Percentiles rank a stretch among this genome's conserved stretches.
Evolutionary conservation across 2,797 vertebrate species (phyloP).

Genomic region (Hipposideros larvatus): DNA sequence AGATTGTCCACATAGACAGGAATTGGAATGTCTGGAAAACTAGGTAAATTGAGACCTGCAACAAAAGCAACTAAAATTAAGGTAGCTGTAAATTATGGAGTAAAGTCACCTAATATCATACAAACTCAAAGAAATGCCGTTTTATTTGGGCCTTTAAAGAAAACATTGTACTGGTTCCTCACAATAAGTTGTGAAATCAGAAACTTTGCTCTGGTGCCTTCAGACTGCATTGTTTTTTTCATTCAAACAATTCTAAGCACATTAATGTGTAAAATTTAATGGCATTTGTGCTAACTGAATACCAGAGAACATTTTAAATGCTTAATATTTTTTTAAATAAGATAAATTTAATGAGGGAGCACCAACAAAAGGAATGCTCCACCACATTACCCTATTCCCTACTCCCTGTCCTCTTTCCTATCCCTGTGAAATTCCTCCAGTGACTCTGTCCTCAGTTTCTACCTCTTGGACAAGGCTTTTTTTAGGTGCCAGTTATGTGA

Average conservation of each 20-base stretch:
- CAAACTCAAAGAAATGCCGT: background rate
- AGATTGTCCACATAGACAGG: background rate
- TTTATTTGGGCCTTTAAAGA: background rate
- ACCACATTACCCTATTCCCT: background rate
- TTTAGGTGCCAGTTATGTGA: background rate
- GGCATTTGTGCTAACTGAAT: background rate
- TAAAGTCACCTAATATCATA: background rate
- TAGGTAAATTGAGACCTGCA: slow-evolving; percentile 33
- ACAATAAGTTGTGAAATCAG: background rate
- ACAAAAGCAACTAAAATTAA: slow-evolving; percentile 51
- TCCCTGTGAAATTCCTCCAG: background rate
- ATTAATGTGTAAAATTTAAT: background rate
- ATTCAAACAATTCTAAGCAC: background rate
- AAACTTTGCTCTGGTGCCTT: background rate
- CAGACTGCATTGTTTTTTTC: background rate
- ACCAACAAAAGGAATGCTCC: background rate
- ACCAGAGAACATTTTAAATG: background rate
- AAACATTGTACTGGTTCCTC: background rate
- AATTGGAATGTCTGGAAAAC: slow-evolving; percentile 45
- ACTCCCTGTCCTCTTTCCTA: background rate
- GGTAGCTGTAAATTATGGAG: background rate
- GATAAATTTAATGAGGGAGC: background rate
- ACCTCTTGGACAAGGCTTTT: background rate
- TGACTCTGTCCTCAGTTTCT: background rate
- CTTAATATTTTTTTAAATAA: background rate